Evolutionary conservation across 2,888 invertebrate genomes (phyloP), one percentile per base, ranked within the genome.

Genomic region (Drosophila neoperkinsi): DNA sequence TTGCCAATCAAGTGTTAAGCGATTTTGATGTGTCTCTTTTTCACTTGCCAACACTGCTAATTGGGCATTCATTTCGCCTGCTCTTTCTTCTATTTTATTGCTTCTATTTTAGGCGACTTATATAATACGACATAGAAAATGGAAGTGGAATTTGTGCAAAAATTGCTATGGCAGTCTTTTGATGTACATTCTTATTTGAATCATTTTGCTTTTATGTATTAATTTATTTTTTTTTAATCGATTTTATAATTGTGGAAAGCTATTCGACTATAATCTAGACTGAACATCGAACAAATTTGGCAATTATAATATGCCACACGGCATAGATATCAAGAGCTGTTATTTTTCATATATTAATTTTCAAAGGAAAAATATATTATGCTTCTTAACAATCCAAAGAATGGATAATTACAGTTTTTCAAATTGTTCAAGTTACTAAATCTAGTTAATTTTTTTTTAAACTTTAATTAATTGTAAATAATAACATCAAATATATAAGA

Each of bases 1-100:
- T 65, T 57, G 74, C 53, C 79, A 76, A 78, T 76, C 79, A 67
- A 72, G 51, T 78, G 74, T 78, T 75, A 52, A 78, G 38, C 50
- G 53, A 34, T 43, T 64, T 59, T 60, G 28, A 63, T 63, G 63
- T 55, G 53, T 46, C 43, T 50, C 51, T 70, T 57, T 69, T 70
- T 50, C 21, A 31, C 46, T 46, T 16, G 46, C 58, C 21, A 43
- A 58, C 55, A 49, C 57, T 43, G 56, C 41, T 74, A 74, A 74
- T 74, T 74, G 58, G 58, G 38, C 68, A 68, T 65, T 65, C 50
- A 33, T 64, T 21, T 62, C n/a, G 25, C 25, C 49, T 11, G 18
- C 28, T 41, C 16, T 41, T 30, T 41, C 49, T 21, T 51, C 16
- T 30, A 30, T n/a, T n/a, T 51, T 51, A 16, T n/a, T n/a, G n/a